Percentiles rank a stretch among this genome's conserved stretches.
These are phyloP conservation scores for Meriones psammophilus DNA, from an alignment of 2,797 vertebrate species.

Conservation along the genomic window DNA sequence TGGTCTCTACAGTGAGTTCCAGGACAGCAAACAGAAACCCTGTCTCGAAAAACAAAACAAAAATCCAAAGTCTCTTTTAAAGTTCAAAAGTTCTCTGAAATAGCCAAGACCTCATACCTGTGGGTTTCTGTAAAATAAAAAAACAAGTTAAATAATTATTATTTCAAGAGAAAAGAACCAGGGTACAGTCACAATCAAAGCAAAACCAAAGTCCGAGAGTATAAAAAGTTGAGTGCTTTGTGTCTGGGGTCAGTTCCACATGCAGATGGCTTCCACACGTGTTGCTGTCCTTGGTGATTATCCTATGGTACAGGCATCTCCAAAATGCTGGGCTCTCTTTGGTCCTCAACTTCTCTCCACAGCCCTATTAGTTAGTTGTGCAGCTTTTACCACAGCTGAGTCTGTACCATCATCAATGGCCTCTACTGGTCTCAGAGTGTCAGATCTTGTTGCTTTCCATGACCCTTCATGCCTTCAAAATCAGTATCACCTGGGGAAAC, in stretches of 20 bases:
- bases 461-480: neutral
- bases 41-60: neutral
- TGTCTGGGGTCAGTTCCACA: neutral
- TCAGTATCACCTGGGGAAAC: neutral
- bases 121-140: neutral
- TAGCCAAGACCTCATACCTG: neutral
- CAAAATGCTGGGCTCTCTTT: neutral
- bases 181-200: neutral
- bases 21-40: neutral
- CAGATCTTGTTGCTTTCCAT: neutral
- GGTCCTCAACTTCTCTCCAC: neutral
- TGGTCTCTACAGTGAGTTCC: neutral
- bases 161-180: conserved; percentile 4
- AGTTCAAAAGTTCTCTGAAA: neutral
- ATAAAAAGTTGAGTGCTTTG: neutral
- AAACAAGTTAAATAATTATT: neutral
- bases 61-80: neutral
- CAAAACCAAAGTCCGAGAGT: neutral
- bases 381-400: neutral
- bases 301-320: neutral
- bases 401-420: neutral
- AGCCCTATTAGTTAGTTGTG: neutral
- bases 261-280: neutral
- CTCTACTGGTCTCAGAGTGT: neutral
- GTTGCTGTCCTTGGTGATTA: neutral